A percentile compares a stretch with the other conserved stretches of the same genome.
Evolutionary conservation across 2,888 invertebrate genomes (phyloP).

Genomic region (Meteorus colon): DNA sequence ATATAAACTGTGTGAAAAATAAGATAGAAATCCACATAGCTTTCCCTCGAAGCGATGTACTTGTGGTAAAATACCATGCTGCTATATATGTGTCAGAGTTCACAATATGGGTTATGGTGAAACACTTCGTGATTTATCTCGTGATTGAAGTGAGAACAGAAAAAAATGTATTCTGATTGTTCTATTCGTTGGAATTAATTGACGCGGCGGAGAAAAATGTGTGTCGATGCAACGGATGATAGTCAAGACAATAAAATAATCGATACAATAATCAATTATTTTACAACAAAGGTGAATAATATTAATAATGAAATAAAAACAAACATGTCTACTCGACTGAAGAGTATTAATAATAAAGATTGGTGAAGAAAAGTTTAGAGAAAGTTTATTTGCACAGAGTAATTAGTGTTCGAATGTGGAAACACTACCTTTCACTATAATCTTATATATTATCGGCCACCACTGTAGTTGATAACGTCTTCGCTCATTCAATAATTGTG

Average conservation of each 20-base stretch:
- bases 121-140: background rate
- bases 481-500: too few relatives aligned
- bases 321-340: background rate
- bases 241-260: slow-evolving; percentile 64
- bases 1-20: background rate
- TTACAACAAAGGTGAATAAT: slow-evolving; percentile 66
- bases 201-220: slow-evolving; percentile 56
- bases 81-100: background rate
- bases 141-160: background rate
- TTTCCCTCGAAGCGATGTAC: background rate
- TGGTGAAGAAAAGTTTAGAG: background rate
- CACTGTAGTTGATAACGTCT: background rate
- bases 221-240: slow-evolving; percentile 62
- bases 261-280: slow-evolving; percentile 67
- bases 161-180: background rate
- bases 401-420: slow-evolving; percentile 14
- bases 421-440: slow-evolving; percentile 11
- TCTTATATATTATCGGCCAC: background rate
- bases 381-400: slow-evolving; percentile 11
- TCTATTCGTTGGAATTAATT: slow-evolving; percentile 52
- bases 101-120: background rate
- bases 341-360: background rate
- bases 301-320: slow-evolving; percentile 10
- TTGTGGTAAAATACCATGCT: background rate
- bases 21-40: background rate